These are phyloP conservation scores for Periophthalmus modestus DNA, from an alignment of 2,113 vertebrate species.

Conservation along the genomic window DNA sequence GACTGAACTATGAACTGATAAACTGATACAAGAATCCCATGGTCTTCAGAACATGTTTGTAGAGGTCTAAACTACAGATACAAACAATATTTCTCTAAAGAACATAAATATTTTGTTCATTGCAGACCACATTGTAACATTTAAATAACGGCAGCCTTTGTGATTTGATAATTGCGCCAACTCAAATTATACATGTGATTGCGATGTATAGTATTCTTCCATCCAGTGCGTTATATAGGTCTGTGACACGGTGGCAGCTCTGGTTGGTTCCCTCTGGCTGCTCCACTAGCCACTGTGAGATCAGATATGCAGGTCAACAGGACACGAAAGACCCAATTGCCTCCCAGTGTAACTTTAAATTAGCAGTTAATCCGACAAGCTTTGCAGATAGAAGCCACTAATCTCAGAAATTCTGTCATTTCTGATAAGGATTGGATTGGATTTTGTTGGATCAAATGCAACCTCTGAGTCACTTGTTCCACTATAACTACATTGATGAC, in stretches of 20 bases:
- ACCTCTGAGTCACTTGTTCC: neutral
- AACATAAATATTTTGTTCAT: too few species aligned
- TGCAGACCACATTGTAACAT: neutral
- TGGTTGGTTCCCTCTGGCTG: slow-evolving; percentile 10
- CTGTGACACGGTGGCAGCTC: neutral
- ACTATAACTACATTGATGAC: neutral
- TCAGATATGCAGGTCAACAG: slow-evolving; percentile 11
- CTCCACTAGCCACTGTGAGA: slow-evolving; percentile 8
- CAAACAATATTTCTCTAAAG: too few species aligned
- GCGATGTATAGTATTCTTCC: neutral
- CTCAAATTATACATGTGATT: neutral
- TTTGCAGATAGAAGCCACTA: neutral
- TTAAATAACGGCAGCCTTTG: neutral
- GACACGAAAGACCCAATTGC: neutral
- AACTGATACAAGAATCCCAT: too few species aligned
- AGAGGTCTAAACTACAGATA: too few species aligned
- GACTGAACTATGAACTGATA: too few species aligned
- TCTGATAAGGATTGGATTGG: neutral
- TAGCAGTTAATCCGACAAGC: neutral
- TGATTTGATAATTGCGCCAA: too few species aligned
- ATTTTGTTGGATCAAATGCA: neutral
- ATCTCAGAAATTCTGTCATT: neutral
- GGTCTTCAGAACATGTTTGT: too few species aligned
- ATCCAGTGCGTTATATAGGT: neutral
- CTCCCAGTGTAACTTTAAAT: neutral